Base-by-base conservation (phyloP, 2,888 invertebrate genomes). In the Gortyna flavago region DNA sequence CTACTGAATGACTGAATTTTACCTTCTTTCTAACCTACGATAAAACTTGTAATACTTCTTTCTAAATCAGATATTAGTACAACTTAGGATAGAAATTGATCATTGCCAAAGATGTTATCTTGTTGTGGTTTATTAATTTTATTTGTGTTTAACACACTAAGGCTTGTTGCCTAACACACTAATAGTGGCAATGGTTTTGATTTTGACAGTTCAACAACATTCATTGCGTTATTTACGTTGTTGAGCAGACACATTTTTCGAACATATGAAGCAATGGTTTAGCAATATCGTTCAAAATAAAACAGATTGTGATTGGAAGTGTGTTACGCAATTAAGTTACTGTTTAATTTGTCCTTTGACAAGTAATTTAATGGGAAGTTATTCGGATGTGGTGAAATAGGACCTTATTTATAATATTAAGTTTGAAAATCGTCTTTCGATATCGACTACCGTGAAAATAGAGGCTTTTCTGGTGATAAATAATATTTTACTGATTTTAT, bases 21-120 rank as follows among this genome's bases (percentile, higher is more conserved):
- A 35, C 35, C 21, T 35, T 11, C 9, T 61, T 61, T 61, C 32
- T 62, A 35, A 62, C 38, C 61, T 67, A 80, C 70, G 71, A 68
- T 80, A 41, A 75, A 71, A 79, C 54, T 57, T 59, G 29, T 11
- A 21, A 21, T 11, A 21, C 16, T 61, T 32, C 5, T 67, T 29
- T 48, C 32, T 72, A 62, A 62, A 18, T 51, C 32, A 21, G 32
- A 68, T 72, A 77, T 65, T 69, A 80, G 71, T 68, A 68, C 57
- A 71, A 85, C 59, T 71, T 78, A 85, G 64, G 38, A 57, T 80
- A 64, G 38, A 81, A 67, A 71, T 48, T 59, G 41, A 66, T 73
- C 32, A 79, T 81, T 79, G 85, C 81, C 84, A 86, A 86, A 80
- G 67, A 62, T 57, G 25, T 80, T 62, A 68, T 59, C n/a, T 75